Conservation (phyloP, 2,888 invertebrate species). For the Pollenia amentaria region DNA sequence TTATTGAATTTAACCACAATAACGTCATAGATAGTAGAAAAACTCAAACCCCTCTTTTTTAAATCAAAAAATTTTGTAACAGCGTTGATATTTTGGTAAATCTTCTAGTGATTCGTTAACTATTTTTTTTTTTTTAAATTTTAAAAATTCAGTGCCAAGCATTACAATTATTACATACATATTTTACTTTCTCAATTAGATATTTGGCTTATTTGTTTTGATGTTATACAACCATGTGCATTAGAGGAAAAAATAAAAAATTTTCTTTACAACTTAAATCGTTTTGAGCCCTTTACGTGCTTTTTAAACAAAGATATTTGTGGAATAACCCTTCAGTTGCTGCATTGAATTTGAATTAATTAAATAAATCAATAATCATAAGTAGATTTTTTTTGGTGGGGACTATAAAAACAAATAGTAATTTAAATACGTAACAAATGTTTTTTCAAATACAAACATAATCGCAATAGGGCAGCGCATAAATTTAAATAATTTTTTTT, state of each 20-base stretch:
- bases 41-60: too few relatives aligned
- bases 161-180: too few relatives aligned
- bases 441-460: slow-evolving; percentile 21
- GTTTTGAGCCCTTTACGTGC: slow-evolving; percentile 32
- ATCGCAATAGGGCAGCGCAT: slow-evolving; percentile 21
- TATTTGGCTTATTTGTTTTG: background rate
- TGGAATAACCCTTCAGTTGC: slow-evolving; percentile 34
- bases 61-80: too few relatives aligned
- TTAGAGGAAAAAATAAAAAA: slow-evolving; percentile 32
- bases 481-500: background rate
- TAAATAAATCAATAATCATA: slow-evolving; percentile 50
- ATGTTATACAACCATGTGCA: slow-evolving; percentile 15
- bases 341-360: slow-evolving; percentile 52
- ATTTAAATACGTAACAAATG: slow-evolving; percentile 22
- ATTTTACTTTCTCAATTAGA: too few relatives aligned
- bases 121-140: too few relatives aligned
- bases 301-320: background rate
- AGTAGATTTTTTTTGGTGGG: slow-evolving; percentile 17
- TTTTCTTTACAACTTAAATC: background rate
- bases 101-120: too few relatives aligned
- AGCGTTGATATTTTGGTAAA: too few relatives aligned
- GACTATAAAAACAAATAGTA: slow-evolving; percentile 13
- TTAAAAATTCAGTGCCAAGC: too few relatives aligned
- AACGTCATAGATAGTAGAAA: background rate
- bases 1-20: background rate